Evolutionary conservation across 2,797 vertebrate genomes (phyloP).

Genomic region (Premnoplex brunnescens): DNA sequence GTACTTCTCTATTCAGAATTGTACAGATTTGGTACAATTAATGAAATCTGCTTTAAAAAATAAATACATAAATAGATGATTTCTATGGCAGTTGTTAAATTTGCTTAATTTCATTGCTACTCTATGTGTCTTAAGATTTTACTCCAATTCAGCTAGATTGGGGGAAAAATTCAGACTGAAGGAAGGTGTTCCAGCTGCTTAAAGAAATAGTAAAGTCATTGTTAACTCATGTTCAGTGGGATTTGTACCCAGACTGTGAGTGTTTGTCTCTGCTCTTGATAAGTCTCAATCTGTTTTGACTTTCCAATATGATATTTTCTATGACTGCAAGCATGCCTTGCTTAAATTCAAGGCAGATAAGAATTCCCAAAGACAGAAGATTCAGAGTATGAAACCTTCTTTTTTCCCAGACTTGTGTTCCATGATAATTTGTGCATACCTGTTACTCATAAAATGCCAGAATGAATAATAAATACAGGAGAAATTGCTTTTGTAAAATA

Average conservation of each 20-base stretch:
- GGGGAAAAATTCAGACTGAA: not conserved
- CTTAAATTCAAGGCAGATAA: not conserved
- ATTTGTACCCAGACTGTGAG: not conserved
- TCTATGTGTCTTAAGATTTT: not conserved
- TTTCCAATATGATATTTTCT: not conserved
- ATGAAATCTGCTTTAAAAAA: not conserved
- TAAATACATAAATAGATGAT: not conserved
- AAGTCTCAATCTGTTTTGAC: not conserved
- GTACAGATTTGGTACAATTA: not conserved
- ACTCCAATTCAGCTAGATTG: not conserved
- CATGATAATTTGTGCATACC: not conserved
- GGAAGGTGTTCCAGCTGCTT: not conserved
- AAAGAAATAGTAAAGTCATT: not conserved
- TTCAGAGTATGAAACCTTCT: not conserved
- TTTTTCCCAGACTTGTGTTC: not conserved
- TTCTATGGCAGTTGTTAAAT: not conserved
- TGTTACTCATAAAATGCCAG: not conserved
- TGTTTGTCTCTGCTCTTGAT: not conserved
- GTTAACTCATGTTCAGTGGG: not conserved
- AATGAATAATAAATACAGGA: not conserved
- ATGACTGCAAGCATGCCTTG: not conserved
- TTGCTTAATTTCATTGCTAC: not conserved
- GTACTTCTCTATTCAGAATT: not conserved
- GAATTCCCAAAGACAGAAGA: not conserved
- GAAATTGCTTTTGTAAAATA: not conserved